Conservation (phyloP, 2,888 invertebrate genomes). For the Athalia rosae region DNA sequence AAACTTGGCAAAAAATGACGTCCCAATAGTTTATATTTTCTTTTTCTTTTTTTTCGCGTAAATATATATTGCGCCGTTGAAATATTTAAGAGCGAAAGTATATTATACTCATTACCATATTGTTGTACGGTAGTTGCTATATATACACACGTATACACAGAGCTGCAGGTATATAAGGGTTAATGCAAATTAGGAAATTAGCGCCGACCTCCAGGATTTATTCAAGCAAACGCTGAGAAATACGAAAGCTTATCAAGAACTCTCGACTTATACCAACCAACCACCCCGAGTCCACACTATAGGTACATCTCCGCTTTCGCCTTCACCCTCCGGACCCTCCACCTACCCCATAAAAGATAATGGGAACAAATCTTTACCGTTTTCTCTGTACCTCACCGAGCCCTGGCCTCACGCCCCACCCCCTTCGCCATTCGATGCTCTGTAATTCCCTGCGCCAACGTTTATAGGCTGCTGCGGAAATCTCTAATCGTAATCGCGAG, state of each 20-base stretch:
- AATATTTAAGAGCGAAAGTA: too few relatives aligned
- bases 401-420: background rate
- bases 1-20: background rate
- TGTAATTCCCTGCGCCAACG: slow-evolving; percentile 26
- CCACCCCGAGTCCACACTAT: background rate
- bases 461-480: slow-evolving; percentile 3
- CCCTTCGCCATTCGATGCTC: slow-evolving; percentile 15
- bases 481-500: background rate
- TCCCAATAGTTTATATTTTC: background rate
- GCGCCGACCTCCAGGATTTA: slow-evolving; percentile 23
- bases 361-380: slow-evolving; percentile 34
- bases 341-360: slow-evolving; percentile 27
- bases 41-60: slow-evolving; percentile 8
- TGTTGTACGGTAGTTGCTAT: background rate
- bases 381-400: slow-evolving; percentile 1
- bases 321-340: too few relatives aligned
- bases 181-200: slow-evolving; percentile 42
- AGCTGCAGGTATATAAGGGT: background rate
- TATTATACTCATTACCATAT: slow-evolving; percentile 20
- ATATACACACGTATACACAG: too few relatives aligned
- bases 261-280: background rate
- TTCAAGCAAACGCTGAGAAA: slow-evolving; percentile 34
- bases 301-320: too few relatives aligned
- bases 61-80: background rate
- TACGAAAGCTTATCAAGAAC: slow-evolving; percentile 33